Evolutionary conservation across 2,113 vertebrate genomes (phyloP), one percentile per base, ranked within the genome.

Genomic region (Aphelocoma coerulescens): DNA sequence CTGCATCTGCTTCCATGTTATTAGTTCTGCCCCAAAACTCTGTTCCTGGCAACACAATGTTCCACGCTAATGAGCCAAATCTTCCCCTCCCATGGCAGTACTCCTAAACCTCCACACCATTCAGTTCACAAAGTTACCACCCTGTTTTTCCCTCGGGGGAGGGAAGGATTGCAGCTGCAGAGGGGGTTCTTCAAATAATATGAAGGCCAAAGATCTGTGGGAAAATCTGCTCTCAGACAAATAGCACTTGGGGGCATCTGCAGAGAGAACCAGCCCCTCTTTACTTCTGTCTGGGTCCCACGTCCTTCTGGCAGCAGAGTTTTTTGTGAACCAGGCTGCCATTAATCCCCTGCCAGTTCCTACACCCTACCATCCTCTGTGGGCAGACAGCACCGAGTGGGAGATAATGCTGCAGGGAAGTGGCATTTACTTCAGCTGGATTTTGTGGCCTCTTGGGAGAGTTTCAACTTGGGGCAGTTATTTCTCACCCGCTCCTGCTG

Each of bases 21-120:
- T 97, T 97, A 96, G 91, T 96, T 97, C 95, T 96, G 95, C 94
- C 97, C 94, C 89, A 96, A 95, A 97, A 95, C 94, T 94, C 89
- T 91, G 94, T 95, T 97, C 91, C 88, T 96, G 95, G 96, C 97
- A 97, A 95, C 95, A 96, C 93, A 96, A 96, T 92, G 93, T 95
- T 96, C 95, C 96, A 94, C 90, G 35, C 95, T 97, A 97, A 97
- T 96, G 87, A 97, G 95, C 95, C 96, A 97, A 94, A 95, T 94
- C 90, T 97, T 97, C 96, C 92, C 96, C 96, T 96, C 95, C 95
- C 96, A 96, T 95, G 93, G 94, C 95, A 95, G 93, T 74, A 67
- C 92, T 97, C 96, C 95, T 97, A 95, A 97, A 97, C 91, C 93
- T 93, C 94, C 93, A 96, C 95, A 96, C 93, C 92, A 94, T 96